Evolutionary conservation across 1,140 invertebrate genomes (phyloP).

Genomic region (Monomorium pharaonis): DNA sequence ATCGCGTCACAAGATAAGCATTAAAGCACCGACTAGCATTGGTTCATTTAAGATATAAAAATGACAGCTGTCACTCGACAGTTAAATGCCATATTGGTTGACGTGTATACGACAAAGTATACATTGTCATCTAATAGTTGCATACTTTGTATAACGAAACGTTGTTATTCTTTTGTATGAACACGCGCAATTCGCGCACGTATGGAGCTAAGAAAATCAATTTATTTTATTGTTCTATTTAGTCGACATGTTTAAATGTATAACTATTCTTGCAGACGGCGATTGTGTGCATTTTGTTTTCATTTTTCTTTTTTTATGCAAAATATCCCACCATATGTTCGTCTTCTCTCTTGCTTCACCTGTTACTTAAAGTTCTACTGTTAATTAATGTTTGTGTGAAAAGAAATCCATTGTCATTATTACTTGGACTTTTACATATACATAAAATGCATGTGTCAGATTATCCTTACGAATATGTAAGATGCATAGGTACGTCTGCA

Average conservation of each 20-base stretch:
- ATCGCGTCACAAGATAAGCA: background rate
- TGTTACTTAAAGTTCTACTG: background rate
- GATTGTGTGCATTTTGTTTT: background rate
- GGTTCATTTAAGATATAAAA: background rate
- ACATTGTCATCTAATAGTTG: background rate
- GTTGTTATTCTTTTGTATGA: background rate
- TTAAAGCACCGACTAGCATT: background rate
- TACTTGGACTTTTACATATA: constrained; percentile 7
- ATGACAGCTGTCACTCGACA: background rate
- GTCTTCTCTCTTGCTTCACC: background rate
- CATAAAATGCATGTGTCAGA: constrained; percentile 15
- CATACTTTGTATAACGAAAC: background rate
- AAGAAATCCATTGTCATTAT: background rate
- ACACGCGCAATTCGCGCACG: background rate
- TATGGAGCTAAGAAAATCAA: background rate
- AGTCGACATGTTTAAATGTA: background rate
- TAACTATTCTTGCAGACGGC: background rate
- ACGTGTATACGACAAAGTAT: background rate
- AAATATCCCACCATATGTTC: background rate
- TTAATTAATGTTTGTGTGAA: background rate
- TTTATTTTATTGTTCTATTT: background rate
- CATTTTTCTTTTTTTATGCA: background rate
- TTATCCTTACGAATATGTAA: constrained; percentile 71
- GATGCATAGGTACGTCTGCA: constrained; percentile 70
- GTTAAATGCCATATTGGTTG: background rate